Conservation (phyloP, 2,797 vertebrate genomes). For the Coregonus ussuriensis region DNA sequence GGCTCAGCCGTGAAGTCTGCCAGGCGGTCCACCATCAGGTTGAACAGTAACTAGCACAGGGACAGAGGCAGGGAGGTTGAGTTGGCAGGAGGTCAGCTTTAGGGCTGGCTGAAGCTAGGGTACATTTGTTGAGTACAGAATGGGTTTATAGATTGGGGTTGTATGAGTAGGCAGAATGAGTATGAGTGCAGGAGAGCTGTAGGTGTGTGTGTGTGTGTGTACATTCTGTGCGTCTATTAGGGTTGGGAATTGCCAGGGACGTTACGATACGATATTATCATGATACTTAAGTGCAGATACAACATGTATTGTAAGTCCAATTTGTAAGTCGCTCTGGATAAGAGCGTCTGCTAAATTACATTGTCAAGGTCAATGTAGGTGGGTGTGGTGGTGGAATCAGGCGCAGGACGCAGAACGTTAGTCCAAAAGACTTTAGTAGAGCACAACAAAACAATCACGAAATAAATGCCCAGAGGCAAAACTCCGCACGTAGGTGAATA, state of each 20-base stretch:
- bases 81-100: neutral
- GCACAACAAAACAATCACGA: too few relatives aligned
- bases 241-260: neutral
- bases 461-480: too few relatives aligned
- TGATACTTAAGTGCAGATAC: too few relatives aligned
- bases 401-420: too few relatives aligned
- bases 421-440: too few relatives aligned
- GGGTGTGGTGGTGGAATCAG: too few relatives aligned
- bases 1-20: slow-evolving; percentile 83
- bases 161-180: neutral
- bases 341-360: too few relatives aligned
- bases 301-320: too few relatives aligned
- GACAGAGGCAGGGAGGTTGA: neutral
- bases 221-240: slow-evolving; percentile 1
- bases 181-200: neutral
- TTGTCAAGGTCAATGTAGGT: too few relatives aligned
- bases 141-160: neutral
- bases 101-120: neutral
- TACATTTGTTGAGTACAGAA: neutral
- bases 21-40: slow-evolving; percentile 89
- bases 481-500: too few relatives aligned
- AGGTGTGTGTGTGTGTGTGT: neutral
- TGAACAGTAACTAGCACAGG: slow-evolving; percentile 82
- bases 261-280: too few relatives aligned
- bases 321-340: too few relatives aligned